phyloP scores from a whole-genome alignment of 2,888 invertebrate genomes.

The Sesia bembeciformis region DNA sequence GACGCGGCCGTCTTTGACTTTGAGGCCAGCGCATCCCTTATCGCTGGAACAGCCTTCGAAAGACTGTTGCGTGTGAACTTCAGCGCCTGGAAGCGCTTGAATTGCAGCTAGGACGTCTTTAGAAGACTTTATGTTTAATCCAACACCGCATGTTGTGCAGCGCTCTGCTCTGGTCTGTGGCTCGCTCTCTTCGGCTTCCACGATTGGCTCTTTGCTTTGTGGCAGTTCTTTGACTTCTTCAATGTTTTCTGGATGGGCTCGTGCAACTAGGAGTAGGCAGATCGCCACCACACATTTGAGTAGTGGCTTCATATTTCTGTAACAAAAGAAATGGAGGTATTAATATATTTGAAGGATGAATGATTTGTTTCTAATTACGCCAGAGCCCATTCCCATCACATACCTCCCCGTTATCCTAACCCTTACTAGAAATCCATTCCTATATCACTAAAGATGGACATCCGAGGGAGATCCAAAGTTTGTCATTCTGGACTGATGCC shows the following conservation, averaged over 20 bases:
- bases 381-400: too few species aligned
- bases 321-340: slow-evolving; percentile 26
- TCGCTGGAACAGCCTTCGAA: slow-evolving; percentile 58
- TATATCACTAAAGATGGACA: too few species aligned
- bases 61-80: slow-evolving; percentile 56
- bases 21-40: slow-evolving; percentile 63
- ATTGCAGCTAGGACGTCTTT: slow-evolving; percentile 41
- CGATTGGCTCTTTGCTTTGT: slow-evolving; percentile 34
- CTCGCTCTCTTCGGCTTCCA: slow-evolving; percentile 44
- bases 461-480: too few species aligned
- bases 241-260: slow-evolving; percentile 47
- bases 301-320: slow-evolving; percentile 68
- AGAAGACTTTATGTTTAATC: slow-evolving; percentile 33
- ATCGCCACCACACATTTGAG: slow-evolving; percentile 52
- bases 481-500: too few species aligned
- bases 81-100: slow-evolving; percentile 38
- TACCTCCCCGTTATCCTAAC: too few species aligned
- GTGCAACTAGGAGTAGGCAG: slow-evolving; percentile 39
- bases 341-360: too few species aligned
- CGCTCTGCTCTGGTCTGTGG: slow-evolving; percentile 44
- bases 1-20: slow-evolving; percentile 59
- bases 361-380: too few species aligned
- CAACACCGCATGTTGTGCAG: slow-evolving; percentile 41
- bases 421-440: too few species aligned
- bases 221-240: slow-evolving; percentile 46